These are phyloP conservation scores for Coboldia fuscipes DNA, from an alignment of 1,140 invertebrate species.

Conservation along the genomic window DNA sequence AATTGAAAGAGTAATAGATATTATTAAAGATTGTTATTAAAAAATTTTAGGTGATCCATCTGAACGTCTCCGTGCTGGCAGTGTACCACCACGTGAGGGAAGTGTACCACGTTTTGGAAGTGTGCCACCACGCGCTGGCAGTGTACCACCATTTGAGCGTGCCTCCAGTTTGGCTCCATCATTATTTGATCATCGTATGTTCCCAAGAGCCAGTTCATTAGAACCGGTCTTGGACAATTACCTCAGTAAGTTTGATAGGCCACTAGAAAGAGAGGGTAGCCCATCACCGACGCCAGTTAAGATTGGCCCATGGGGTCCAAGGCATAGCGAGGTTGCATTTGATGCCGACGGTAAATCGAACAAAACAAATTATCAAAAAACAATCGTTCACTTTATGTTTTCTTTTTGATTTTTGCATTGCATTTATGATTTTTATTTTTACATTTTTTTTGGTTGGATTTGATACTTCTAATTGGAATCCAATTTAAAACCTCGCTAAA, in stretches of 20 bases:
- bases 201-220: conserved; percentile 19
- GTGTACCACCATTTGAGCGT: conserved; percentile 2
- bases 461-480: too few relatives aligned
- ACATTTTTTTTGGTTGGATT: background rate
- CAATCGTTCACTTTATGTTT: too few relatives aligned
- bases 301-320: conserved; percentile 35
- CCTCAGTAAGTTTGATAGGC: conserved; percentile 26
- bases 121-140: conserved; percentile 10
- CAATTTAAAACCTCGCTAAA: too few relatives aligned
- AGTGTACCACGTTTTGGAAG: too few relatives aligned
- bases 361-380: background rate
- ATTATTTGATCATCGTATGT: conserved; percentile 25
- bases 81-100: too few relatives aligned
- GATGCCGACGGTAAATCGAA: conserved; percentile 42
- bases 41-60: conserved; percentile 19
- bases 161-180: background rate
- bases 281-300: conserved; percentile 41
- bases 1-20: too few relatives aligned
- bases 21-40: too few relatives aligned
- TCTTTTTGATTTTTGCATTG: too few relatives aligned
- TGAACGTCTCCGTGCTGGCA: conserved; percentile 14
- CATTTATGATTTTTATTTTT: background rate
- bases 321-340: conserved; percentile 38
- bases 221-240: conserved; percentile 24
- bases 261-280: conserved; percentile 25